Conservation (phyloP, 2,113 vertebrate species). For the Trematocara unimaculatum region DNA sequence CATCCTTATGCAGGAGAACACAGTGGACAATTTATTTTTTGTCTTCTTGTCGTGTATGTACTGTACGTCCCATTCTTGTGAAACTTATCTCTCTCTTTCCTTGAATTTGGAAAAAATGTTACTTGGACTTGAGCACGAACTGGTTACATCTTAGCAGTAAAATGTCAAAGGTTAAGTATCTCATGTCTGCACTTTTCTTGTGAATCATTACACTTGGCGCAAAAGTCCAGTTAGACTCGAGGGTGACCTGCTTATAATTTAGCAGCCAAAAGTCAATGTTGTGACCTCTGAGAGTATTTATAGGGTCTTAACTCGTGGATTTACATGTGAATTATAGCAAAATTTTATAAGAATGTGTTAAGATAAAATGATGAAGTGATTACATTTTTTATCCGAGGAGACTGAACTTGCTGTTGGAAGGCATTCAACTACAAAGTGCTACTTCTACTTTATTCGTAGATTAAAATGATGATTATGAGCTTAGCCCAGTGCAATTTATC, state of each 20-base stretch:
- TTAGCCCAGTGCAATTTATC: not conserved
- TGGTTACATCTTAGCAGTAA: not conserved
- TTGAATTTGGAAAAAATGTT: not conserved
- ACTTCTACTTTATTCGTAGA: not conserved
- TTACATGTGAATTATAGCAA: not conserved
- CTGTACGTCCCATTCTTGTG: not conserved
- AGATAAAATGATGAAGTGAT: not conserved
- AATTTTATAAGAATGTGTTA: not conserved
- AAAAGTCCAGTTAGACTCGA: not conserved
- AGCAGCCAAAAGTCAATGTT: not conserved
- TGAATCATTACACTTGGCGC: not conserved
- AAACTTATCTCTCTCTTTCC: not conserved
- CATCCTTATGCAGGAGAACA: not conserved
- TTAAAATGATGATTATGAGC: not conserved
- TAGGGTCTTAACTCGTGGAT: not conserved
- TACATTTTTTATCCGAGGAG: not conserved
- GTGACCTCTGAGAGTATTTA: not conserved
- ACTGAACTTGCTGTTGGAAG: not conserved
- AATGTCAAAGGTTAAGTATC: not conserved
- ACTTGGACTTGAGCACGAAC: not conserved
- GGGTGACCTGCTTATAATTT: not conserved
- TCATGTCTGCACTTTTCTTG: not conserved
- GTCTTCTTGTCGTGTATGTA: not conserved
- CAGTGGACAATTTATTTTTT: not conserved
- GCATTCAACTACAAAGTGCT: not conserved